A percentile compares a stretch with the other conserved stretches of the same genome.
These are phyloP conservation scores for Neogale vison DNA, from an alignment of 2,113 vertebrate species.

Conservation along the genomic window DNA sequence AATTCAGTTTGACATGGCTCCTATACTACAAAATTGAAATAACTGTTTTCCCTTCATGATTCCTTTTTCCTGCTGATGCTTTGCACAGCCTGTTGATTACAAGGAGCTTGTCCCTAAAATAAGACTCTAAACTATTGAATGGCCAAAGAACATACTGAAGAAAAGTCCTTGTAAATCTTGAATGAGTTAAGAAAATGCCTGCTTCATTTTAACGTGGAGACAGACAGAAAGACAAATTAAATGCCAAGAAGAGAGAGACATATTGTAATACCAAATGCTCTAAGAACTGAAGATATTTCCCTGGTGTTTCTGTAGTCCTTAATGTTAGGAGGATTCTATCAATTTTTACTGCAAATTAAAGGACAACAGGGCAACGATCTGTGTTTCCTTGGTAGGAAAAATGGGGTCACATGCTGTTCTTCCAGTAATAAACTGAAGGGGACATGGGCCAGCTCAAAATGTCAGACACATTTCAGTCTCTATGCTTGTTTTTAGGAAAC, in stretches of 20 bases:
- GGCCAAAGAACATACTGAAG: neutral
- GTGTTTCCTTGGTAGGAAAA: neutral
- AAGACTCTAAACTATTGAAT: neutral
- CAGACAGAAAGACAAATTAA: conserved; percentile 4
- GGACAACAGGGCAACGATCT: neutral
- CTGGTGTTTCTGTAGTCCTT: neutral
- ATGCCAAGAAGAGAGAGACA: neutral
- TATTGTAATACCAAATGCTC: neutral
- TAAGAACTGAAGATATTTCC: neutral
- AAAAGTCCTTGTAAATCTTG: neutral
- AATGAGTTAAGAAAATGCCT: neutral
- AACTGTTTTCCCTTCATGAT: neutral
- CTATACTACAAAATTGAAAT: neutral
- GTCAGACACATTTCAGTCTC: neutral
- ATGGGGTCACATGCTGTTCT: neutral
- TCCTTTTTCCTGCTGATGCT: neutral
- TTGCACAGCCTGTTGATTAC: neutral
- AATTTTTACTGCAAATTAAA: conserved; percentile 1
- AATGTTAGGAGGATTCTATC: neutral
- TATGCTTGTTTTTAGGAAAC: neutral
- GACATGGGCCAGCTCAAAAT: neutral
- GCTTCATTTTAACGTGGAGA: neutral
- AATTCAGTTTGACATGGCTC: neutral
- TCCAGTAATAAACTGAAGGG: neutral
- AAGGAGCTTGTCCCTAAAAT: neutral